Conservation (phyloP, 2,888 invertebrate species). For the Eretmocerus hayati region DNA sequence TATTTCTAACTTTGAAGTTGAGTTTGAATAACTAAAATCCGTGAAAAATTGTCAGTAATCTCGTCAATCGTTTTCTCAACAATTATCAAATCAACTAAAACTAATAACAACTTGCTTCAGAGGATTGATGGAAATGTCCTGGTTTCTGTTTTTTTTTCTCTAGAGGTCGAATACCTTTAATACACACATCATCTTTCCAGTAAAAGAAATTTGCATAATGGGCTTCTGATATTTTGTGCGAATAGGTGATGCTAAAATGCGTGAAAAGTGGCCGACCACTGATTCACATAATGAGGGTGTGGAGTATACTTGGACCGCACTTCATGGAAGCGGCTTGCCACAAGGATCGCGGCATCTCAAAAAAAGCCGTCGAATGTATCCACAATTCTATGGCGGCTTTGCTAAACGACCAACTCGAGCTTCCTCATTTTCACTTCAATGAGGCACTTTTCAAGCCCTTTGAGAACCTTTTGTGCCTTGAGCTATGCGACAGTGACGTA, state of each 20-base stretch:
- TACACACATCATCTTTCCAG: too few species aligned
- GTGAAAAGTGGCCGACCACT: constrained; percentile 80
- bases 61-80: too few species aligned
- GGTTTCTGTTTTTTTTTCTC: too few species aligned
- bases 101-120: too few species aligned
- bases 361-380: constrained; percentile 84
- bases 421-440: constrained; percentile 92
- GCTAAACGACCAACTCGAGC: constrained; percentile 77
- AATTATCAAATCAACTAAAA: too few species aligned
- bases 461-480: constrained; percentile 87
- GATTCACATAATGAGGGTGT: constrained; percentile 83
- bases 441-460: constrained; percentile 92
- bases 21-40: too few species aligned
- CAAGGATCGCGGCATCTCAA: constrained; percentile 79
- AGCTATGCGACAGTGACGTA: constrained; percentile 87
- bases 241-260: constrained; percentile 66
- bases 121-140: too few species aligned
- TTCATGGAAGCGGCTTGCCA: constrained; percentile 94
- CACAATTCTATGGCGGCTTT: constrained; percentile 86
- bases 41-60: too few species aligned
- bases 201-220: too few species aligned
- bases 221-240: too few species aligned
- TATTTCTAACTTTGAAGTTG: too few species aligned
- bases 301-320: constrained; percentile 89
- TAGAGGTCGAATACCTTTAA: too few species aligned